These are phyloP conservation scores for Aproaerema taeniolella DNA, from an alignment of 2,888 invertebrate genomes.

Conservation along the genomic window DNA sequence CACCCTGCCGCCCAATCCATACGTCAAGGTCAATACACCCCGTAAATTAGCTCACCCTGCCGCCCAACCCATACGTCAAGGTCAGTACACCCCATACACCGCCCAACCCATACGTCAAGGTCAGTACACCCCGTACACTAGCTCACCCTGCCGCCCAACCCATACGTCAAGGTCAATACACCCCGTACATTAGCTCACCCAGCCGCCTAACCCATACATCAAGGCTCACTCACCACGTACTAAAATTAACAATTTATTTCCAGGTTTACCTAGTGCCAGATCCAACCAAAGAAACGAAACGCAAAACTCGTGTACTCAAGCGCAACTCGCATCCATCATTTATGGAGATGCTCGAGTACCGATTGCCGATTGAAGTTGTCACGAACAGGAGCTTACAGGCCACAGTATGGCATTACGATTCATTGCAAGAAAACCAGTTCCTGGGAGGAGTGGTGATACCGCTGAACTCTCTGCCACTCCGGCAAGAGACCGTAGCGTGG, in stretches of 20 bases:
- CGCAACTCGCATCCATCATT: constrained; percentile 97
- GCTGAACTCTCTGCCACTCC: constrained; percentile 83
- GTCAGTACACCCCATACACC: constrained; percentile 70
- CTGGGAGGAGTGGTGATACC: constrained; percentile 93
- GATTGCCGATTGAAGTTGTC: constrained; percentile 88
- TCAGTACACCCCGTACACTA: no score
- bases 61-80: constrained; percentile 93
- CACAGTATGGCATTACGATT: constrained; percentile 96
- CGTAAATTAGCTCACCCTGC: no score
- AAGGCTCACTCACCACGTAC: neutral
- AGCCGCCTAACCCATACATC: neutral
- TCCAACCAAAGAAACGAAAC: constrained; percentile 92
- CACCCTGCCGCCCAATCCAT: constrained; percentile 91
- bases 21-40: constrained; percentile 83
- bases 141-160: constrained; percentile 91
- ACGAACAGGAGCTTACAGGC: constrained; percentile 89
- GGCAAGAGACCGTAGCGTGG: constrained; percentile 91
- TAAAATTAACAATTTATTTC: constrained; percentile 14
- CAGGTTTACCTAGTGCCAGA: constrained; percentile 93
- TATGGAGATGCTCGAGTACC: constrained; percentile 97
- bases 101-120: constrained; percentile 54
- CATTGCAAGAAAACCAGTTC: constrained; percentile 95
- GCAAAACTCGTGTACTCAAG: constrained; percentile 96
- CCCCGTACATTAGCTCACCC: no score
- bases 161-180: constrained; percentile 86